Evolutionary conservation across 2,113 vertebrate genomes (phyloP), one percentile per base, ranked within the genome.

Genomic region (Poicephalus gulielmi): DNA sequence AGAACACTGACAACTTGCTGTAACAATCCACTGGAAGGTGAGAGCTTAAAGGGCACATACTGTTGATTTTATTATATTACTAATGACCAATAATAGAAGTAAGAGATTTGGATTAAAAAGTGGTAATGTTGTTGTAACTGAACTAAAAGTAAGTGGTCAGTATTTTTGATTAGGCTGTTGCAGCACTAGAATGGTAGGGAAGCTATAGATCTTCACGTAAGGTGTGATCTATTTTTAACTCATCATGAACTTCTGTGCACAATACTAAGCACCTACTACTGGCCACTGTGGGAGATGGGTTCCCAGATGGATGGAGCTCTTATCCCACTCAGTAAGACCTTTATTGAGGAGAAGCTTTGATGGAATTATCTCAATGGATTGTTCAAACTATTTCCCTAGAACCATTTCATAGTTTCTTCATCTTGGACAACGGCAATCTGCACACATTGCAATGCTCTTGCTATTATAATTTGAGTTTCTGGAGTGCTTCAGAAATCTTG

Each of bases 401-500:
- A 67, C 20, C 6, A 35, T 68, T 87, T 73, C 39, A 53, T n/a
- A 41, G 9, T n/a, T 82, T 84, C 84, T 39, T 84, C 20, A 47
- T 85, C n/a, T 68, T 14, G 30, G 43, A 60, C 39, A 79, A n/a
- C 24, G 71, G 35, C 33, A 55, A 20, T 78, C n/a, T 75, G 73
- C 68, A 78, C 28, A 22, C 19, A 39, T 39, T 70, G 7, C 37
- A 75, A 60, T 53, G 25, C 7, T 81, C 31, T 37, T 81, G 68
- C 22, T 84, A n/a, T 89, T 78, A 49, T 39, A 84, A 84, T 60
- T 63, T 81, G 73, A 81, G 50, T 67, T 95, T 95, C 96, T 92
- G 69, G 50, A 71, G 33, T 67, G 60, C 71, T 84, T 89, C 78
- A 71, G 77, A 79, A 81, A 91, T 67, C 20, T 47, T 84, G 33